Evolutionary conservation across 1,140 invertebrate species (phyloP).

Genomic region (Lepidotrigona ventralis): DNA sequence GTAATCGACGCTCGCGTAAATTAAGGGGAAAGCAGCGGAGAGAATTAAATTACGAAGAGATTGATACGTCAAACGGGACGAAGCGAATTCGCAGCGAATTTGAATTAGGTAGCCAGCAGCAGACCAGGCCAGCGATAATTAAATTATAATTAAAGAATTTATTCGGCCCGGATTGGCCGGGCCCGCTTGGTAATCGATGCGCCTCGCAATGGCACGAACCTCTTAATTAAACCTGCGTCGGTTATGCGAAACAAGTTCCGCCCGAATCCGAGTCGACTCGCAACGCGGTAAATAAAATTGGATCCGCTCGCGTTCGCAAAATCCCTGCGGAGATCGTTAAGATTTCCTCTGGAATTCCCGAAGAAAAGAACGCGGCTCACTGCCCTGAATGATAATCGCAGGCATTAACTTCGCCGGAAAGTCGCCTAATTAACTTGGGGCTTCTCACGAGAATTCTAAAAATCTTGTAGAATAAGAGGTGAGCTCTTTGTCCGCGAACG

Average conservation of each 20-base stretch:
- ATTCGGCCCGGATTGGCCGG: not conserved
- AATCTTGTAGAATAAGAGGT: no score
- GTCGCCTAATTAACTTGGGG: not conserved
- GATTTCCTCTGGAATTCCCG: not conserved
- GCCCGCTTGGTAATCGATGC: not conserved
- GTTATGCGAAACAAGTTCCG: not conserved
- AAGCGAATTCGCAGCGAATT: not conserved
- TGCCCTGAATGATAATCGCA: not conserved
- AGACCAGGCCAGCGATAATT: slow-evolving; percentile 25
- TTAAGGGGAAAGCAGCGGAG: not conserved
- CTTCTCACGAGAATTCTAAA: no score
- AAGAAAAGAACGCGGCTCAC: not conserved
- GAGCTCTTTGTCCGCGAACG: no score
- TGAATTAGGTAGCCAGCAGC: slow-evolving; percentile 3
- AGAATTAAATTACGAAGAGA: slow-evolving; percentile 8
- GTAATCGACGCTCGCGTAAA: slow-evolving; percentile 9
- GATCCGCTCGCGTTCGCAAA: not conserved
- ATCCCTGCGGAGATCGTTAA: not conserved
- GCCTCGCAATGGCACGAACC: slow-evolving; percentile 4
- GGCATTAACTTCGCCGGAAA: not conserved
- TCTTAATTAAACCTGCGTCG: slow-evolving; percentile 30
- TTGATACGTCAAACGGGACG: not conserved
- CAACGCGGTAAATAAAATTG: slow-evolving; percentile 1
- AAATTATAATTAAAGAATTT: slow-evolving; percentile 40
- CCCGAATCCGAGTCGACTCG: not conserved